Conservation (phyloP, 2,113 vertebrate genomes). For the Clarias magur region DNA sequence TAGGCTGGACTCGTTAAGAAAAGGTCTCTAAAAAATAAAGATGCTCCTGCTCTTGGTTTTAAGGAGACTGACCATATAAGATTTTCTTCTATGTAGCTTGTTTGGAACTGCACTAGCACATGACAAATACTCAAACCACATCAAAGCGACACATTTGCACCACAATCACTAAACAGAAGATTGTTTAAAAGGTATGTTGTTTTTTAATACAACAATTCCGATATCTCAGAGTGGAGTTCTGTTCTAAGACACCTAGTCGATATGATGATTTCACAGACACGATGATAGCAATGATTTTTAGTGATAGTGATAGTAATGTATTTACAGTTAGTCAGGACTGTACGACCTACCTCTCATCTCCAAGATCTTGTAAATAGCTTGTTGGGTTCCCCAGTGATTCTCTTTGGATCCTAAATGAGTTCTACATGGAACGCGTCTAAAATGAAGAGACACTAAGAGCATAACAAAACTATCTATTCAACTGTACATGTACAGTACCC, state of each 20-base stretch:
- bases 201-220: background rate
- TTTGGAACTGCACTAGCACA: background rate
- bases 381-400: background rate
- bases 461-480: background rate
- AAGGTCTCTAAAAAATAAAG: background rate
- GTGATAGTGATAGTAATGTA: background rate
- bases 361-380: background rate
- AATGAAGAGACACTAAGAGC: background rate
- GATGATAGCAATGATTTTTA: background rate
- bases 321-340: background rate
- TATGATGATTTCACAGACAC: background rate
- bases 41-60: background rate
- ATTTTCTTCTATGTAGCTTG: background rate
- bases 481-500: no score
- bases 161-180: background rate
- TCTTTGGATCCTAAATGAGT: background rate
- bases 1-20: background rate
- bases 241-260: background rate
- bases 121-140: background rate
- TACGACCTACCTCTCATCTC: background rate
- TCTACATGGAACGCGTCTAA: background rate
- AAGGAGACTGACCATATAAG: background rate
- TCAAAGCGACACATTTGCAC: background rate
- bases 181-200: no score
- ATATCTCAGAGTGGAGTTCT: background rate